Evolutionary conservation across 2,797 vertebrate species (phyloP).

Genomic region (Cygnus olor): DNA sequence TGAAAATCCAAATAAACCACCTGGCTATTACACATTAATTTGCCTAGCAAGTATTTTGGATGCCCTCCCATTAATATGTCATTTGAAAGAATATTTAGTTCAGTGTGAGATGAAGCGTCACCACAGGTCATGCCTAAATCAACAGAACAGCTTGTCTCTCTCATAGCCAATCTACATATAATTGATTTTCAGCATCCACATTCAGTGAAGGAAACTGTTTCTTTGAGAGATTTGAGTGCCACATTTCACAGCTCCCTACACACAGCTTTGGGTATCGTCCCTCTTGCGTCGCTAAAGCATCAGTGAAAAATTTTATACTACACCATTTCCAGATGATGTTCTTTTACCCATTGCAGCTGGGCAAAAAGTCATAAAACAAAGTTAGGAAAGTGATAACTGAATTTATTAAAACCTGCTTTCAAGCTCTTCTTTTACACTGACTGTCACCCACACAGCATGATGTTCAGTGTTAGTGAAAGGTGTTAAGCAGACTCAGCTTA

Average conservation of each 20-base stretch:
- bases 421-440: neutral
- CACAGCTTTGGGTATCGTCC: conserved; percentile 7
- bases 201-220: conserved; percentile 23
- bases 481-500: conserved; percentile 1
- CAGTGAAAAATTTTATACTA: neutral
- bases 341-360: conserved; percentile 6
- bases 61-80: conserved; percentile 70
- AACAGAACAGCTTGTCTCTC: conserved; percentile 73
- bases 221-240: conserved; percentile 10
- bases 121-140: conserved; percentile 73
- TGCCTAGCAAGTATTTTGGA: conserved; percentile 69
- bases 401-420: conserved; percentile 1
- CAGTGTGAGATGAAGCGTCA: conserved; percentile 65
- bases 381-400: neutral
- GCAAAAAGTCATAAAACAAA: neutral
- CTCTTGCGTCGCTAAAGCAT: neutral
- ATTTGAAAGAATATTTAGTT: conserved; percentile 73
- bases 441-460: conserved; percentile 24
- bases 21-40: conserved; percentile 68
- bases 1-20: conserved; percentile 74
- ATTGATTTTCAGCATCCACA: conserved; percentile 69
- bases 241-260: conserved; percentile 38
- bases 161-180: conserved; percentile 70
- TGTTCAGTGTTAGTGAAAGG: conserved; percentile 22
- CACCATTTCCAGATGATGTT: neutral